Percentiles rank a stretch among this genome's conserved stretches.
Evolutionary conservation across 2,888 invertebrate genomes (phyloP).

Genomic region (Chrysina gloriosa): DNA sequence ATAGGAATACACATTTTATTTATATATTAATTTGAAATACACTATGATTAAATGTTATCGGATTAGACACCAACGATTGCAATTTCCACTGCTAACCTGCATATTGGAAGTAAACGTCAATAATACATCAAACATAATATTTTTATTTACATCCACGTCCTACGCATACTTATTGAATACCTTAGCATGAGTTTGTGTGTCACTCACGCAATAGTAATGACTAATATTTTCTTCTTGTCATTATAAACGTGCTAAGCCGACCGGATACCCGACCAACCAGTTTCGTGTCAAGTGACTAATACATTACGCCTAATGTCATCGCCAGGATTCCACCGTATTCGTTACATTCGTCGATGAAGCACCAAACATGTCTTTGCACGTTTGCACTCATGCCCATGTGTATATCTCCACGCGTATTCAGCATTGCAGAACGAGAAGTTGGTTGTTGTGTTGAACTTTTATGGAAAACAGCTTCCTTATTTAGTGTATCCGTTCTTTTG

Average conservation of each 20-base stretch:
- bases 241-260: constrained; percentile 8
- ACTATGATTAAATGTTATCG: too few relatives aligned
- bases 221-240: constrained; percentile 15
- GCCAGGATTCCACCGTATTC: constrained; percentile 11
- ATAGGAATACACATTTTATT: too few relatives aligned
- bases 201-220: constrained; percentile 20
- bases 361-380: constrained; percentile 17
- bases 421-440: constrained; percentile 1
- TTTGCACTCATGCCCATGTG: neutral
- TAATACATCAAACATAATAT: neutral
- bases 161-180: neutral
- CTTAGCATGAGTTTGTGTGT: constrained; percentile 11
- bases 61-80: too few relatives aligned
- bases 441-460: neutral
- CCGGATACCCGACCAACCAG: constrained; percentile 24
- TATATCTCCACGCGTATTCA: neutral
- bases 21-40: too few relatives aligned
- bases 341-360: constrained; percentile 10
- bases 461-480: neutral
- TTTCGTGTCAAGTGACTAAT: constrained; percentile 16
- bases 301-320: constrained; percentile 17
- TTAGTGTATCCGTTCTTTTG: neutral
- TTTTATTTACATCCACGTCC: neutral
- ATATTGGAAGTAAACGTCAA: neutral
- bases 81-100: neutral